Conservation (phyloP, 2,797 vertebrate species). For the Eulemur albifrons region DNA sequence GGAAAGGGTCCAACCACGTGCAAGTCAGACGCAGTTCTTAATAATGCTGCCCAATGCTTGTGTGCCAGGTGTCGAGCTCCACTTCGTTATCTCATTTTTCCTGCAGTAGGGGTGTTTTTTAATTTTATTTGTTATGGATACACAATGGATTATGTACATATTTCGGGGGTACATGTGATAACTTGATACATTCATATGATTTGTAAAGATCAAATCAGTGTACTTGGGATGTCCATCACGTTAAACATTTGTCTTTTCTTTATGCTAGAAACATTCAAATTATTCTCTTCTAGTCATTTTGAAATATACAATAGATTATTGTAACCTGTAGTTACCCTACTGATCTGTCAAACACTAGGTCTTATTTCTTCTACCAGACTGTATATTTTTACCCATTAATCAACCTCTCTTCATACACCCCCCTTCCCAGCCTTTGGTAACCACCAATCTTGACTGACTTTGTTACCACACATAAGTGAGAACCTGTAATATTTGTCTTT, state of each 20-base stretch:
- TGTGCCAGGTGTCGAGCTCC: fast-evolving
- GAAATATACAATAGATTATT: not conserved
- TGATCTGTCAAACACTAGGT: not conserved
- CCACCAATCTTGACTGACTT: not conserved
- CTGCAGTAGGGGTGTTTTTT: not conserved
- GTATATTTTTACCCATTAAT: not conserved
- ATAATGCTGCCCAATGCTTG: fast-evolving
- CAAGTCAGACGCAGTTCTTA: too few species aligned
- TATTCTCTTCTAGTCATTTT: not conserved
- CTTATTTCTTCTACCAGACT: not conserved
- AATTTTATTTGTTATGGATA: not conserved
- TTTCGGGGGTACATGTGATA: not conserved
- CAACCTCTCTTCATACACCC: not conserved
- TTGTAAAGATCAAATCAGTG: not conserved
- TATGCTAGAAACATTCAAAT: not conserved
- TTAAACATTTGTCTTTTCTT: not conserved
- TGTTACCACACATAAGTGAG: not conserved
- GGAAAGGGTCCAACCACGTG: fast-evolving
- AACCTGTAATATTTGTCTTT: not conserved
- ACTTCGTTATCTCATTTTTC: fast-evolving
- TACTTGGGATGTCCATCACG: not conserved
- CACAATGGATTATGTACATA: not conserved
- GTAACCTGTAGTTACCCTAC: not conserved
- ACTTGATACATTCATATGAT: not conserved
- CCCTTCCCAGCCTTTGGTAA: not conserved